These are phyloP conservation scores for Silurus meridionalis DNA, from an alignment of 2,113 vertebrate genomes.

Conservation along the genomic window DNA sequence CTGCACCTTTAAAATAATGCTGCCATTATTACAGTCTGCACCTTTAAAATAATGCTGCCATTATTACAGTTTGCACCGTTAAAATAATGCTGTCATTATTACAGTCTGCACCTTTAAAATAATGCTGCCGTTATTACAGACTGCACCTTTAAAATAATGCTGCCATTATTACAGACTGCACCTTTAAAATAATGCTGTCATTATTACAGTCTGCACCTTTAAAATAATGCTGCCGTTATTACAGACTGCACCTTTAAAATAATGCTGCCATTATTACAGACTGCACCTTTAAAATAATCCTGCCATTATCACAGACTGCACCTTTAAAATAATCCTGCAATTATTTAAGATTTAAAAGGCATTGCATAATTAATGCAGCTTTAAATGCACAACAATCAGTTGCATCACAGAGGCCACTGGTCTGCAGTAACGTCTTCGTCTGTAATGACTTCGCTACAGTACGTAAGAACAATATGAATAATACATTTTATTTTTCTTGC, in stretches of 20 bases:
- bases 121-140: background rate
- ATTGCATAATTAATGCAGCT: background rate
- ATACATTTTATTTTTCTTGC: background rate
- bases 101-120: background rate
- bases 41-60: background rate
- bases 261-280: too few species aligned
- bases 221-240: too few species aligned
- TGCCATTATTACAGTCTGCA: background rate
- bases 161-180: too few species aligned
- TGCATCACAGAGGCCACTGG: background rate
- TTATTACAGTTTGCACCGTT: background rate
- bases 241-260: too few species aligned
- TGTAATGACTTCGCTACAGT: background rate
- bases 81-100: background rate
- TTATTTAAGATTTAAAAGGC: background rate
- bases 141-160: background rate
- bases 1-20: background rate
- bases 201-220: too few species aligned
- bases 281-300: too few species aligned
- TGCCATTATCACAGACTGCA: too few species aligned
- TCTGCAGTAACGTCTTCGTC: background rate
- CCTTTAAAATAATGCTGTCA: too few species aligned
- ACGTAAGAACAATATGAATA: background rate
- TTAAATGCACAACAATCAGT: background rate
- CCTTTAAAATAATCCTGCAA: too few species aligned